Evolutionary conservation across 2,888 invertebrate genomes (phyloP).

Genomic region (Drosophila ezoana): DNA sequence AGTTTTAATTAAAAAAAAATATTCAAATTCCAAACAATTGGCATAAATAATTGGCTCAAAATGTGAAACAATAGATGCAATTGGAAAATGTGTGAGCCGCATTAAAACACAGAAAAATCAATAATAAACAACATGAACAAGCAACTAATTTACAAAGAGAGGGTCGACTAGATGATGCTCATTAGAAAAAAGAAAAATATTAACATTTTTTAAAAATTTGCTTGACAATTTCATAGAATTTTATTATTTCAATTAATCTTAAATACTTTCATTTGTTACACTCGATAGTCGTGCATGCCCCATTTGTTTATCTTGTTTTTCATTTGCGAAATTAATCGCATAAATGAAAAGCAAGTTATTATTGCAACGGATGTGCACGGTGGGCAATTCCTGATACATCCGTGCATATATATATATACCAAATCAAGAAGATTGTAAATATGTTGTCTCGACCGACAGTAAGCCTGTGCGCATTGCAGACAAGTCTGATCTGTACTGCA

Average conservation of each 20-base stretch:
- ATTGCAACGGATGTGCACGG: constrained; percentile 56
- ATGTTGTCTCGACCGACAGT: constrained; percentile 11
- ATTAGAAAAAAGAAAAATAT: not conserved
- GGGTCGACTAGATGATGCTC: not conserved
- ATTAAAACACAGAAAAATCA: constrained; percentile 1
- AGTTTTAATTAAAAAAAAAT: not conserved
- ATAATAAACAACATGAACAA: constrained; percentile 6
- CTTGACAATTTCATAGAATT: no score
- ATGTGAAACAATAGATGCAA: constrained; percentile 25
- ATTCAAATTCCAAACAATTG: not conserved
- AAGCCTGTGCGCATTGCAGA: constrained; percentile 8
- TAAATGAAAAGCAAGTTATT: constrained; percentile 46
- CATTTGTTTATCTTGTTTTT: not conserved
- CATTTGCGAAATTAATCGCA: constrained; percentile 48
- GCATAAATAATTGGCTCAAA: constrained; percentile 30
- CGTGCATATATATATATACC: constrained; percentile 23
- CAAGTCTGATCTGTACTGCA: no score
- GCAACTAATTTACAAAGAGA: not conserved
- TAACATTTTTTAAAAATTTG: no score
- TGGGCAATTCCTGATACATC: constrained; percentile 56
- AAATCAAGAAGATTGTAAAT: not conserved
- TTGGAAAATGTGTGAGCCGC: constrained; percentile 10
- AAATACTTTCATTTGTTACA: no score
- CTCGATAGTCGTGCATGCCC: constrained; percentile 15
- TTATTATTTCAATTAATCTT: no score